Percentiles rank a stretch among this genome's conserved stretches.
Conservation (phyloP, 2,113 vertebrate species). For the Lasiurus borealis region DNA sequence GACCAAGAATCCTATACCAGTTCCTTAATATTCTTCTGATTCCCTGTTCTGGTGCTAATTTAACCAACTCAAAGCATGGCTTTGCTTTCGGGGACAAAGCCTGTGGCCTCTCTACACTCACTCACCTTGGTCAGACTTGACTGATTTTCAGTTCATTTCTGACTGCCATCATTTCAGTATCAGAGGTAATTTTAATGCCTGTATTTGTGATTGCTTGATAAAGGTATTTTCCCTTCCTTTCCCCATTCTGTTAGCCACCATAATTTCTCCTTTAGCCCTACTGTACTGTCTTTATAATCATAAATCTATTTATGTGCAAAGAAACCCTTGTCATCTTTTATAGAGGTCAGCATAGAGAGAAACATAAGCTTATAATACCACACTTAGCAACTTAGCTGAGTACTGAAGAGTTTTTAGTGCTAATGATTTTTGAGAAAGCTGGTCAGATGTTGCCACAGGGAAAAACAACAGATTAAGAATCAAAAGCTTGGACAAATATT, state of each 20-base stretch:
- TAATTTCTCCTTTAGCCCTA: not conserved
- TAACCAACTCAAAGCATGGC: rapidly evolving
- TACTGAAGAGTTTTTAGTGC: not conserved
- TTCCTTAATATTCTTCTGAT: not conserved
- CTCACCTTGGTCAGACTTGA: rapidly evolving
- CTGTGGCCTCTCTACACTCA: not conserved
- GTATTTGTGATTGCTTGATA: not conserved
- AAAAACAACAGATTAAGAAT: not conserved
- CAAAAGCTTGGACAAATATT: not conserved
- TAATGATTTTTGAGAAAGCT: not conserved
- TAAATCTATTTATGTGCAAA: not conserved
- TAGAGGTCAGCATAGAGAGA: constrained; percentile 14
- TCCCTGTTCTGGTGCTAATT: not conserved
- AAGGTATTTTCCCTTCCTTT: not conserved
- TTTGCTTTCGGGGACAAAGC: not conserved
- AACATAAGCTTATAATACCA: not conserved
- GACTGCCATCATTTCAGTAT: not conserved
- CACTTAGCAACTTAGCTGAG: not conserved
- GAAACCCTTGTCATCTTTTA: not conserved
- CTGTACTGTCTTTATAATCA: not conserved
- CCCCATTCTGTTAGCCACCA: not conserved
- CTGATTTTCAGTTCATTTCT: not conserved
- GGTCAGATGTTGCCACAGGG: not conserved
- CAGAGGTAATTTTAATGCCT: not conserved
- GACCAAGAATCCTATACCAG: rapidly evolving